Evolutionary conservation across 1,140 invertebrate species (phyloP).

Genomic region (Drosophila pruinosa): DNA sequence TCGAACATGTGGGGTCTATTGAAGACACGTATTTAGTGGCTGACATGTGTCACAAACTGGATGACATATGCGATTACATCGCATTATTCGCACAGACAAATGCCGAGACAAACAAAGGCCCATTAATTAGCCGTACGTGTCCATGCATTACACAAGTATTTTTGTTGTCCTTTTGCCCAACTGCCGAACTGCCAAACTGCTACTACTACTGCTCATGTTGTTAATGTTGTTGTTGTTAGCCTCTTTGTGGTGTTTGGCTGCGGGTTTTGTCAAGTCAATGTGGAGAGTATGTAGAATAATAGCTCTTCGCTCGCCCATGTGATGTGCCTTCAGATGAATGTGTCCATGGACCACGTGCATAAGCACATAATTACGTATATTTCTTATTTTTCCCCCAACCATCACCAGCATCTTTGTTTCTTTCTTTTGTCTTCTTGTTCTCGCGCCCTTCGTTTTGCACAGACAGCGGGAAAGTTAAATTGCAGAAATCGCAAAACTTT

Average conservation of each 20-base stretch:
- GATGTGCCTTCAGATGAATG: constrained; percentile 64
- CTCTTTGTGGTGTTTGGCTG: constrained; percentile 6
- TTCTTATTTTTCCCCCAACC: constrained; percentile 18
- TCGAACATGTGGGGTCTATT: neutral
- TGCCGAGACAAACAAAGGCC: constrained; percentile 52
- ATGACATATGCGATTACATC: constrained; percentile 50
- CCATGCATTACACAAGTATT: constrained; percentile 72
- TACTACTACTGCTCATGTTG: neutral
- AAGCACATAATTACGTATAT: constrained; percentile 65
- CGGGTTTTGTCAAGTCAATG: constrained; percentile 26
- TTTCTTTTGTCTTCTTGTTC: neutral
- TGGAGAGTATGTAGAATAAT: constrained; percentile 38
- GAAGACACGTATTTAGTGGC: constrained; percentile 4
- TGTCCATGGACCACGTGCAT: constrained; percentile 42
- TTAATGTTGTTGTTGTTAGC: neutral
- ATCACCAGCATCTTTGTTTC: neutral
- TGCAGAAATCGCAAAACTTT: constrained; percentile 72
- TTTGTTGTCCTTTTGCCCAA: constrained; percentile 20
- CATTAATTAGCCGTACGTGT: constrained; percentile 75
- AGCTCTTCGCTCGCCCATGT: no score
- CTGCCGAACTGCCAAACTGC: no score
- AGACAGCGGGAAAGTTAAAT: constrained; percentile 66
- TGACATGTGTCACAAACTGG: constrained; percentile 29
- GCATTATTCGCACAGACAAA: constrained; percentile 42
- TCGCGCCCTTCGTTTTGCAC: constrained; percentile 21